A percentile compares a stretch with the other conserved stretches of the same genome.
Conservation (phyloP, 2,113 vertebrate genomes). For the Vanacampus margaritifer region DNA sequence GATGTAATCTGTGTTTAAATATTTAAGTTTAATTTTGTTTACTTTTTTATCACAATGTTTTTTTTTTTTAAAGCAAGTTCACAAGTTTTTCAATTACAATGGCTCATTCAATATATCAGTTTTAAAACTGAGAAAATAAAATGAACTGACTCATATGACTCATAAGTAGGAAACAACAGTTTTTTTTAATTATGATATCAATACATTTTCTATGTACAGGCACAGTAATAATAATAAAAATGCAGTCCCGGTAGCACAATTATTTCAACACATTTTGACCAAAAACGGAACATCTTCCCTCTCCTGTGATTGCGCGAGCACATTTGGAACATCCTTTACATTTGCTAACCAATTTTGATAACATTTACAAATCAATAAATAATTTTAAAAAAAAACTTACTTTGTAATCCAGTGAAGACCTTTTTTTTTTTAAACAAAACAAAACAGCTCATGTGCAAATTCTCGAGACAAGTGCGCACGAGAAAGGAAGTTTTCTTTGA, state of each 20-base stretch:
- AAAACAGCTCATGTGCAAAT: slow-evolving; percentile 39
- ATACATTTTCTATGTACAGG: slow-evolving; percentile 73
- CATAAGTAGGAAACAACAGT: slow-evolving; percentile 69
- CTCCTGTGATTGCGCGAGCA: slow-evolving; percentile 64
- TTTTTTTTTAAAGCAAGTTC: too few relatives aligned
- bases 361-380: slow-evolving; percentile 63
- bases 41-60: too few relatives aligned
- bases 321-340: slow-evolving; percentile 52
- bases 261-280: slow-evolving; percentile 55
- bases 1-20: too few relatives aligned
- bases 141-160: too few relatives aligned
- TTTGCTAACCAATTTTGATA: slow-evolving; percentile 30
- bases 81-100: too few relatives aligned
- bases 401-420: slow-evolving; percentile 43
- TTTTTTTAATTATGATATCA: slow-evolving; percentile 74
- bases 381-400: slow-evolving; percentile 27
- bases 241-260: slow-evolving; percentile 66
- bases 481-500: slow-evolving; percentile 15
- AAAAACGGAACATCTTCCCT: slow-evolving; percentile 14
- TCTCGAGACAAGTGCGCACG: slow-evolving; percentile 35
- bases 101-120: too few relatives aligned
- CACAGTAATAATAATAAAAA: slow-evolving; percentile 66
- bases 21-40: too few relatives aligned
- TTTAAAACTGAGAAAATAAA: too few relatives aligned
- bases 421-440: slow-evolving; percentile 27